Percentiles rank a stretch among this genome's conserved stretches.
These are phyloP conservation scores for Myripristis murdjan DNA, from an alignment of 2,797 vertebrate species.

Conservation along the genomic window DNA sequence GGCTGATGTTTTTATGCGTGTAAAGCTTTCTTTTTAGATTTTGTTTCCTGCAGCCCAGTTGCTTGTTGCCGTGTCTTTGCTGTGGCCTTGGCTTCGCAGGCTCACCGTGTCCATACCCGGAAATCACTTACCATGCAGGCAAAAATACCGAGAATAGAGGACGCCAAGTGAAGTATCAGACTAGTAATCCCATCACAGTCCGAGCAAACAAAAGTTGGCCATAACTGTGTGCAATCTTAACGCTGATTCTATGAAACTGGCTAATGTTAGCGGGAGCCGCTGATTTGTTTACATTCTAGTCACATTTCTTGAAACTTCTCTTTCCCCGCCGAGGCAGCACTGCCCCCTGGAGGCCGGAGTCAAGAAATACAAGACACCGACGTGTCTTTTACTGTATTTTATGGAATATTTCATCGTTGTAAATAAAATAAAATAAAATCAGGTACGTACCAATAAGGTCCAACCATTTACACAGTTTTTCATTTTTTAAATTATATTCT, in stretches of 20 bases:
- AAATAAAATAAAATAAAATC: neutral
- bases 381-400: neutral
- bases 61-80: slow-evolving; percentile 10
- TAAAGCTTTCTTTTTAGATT: neutral
- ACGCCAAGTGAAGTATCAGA: neutral
- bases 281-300: slow-evolving; percentile 72
- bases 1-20: neutral
- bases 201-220: slow-evolving; percentile 10
- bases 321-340: neutral
- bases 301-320: slow-evolving; percentile 45
- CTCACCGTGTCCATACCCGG: slow-evolving; percentile 63
- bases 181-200: slow-evolving; percentile 1
- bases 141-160: slow-evolving; percentile 3
- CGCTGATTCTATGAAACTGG: neutral
- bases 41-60: slow-evolving; percentile 9
- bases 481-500: neutral
- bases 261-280: neutral
- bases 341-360: slow-evolving; percentile 47
- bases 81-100: slow-evolving; percentile 49
- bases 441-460: neutral
- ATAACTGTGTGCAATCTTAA: slow-evolving; percentile 9
- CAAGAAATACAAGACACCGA: neutral
- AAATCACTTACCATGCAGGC: slow-evolving; percentile 68
- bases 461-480: neutral
- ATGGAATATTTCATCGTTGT: neutral